phyloP scores from a whole-genome alignment of 2,797 vertebrate species.

The Channa striata region DNA sequence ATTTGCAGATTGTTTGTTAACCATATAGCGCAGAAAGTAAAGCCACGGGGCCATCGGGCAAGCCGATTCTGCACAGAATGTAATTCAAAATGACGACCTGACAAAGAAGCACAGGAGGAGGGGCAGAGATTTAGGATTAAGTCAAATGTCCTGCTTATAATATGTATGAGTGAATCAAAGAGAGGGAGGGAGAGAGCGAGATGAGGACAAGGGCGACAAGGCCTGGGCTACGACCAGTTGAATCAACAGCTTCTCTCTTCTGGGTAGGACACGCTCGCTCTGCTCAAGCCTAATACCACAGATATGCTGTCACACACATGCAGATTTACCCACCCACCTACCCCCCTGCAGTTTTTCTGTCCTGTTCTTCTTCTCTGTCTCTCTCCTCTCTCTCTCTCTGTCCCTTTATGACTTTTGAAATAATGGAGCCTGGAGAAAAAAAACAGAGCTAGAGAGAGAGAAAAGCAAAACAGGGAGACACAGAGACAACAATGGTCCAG shows the following conservation, averaged over 20 bases:
- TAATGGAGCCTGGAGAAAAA: constrained; percentile 44
- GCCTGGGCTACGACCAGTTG: constrained; percentile 56
- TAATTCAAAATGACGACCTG: constrained; percentile 34
- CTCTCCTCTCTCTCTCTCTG: constrained; percentile 19
- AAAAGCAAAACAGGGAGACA: background rate
- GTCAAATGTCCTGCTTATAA: constrained; percentile 47
- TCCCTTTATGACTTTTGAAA: constrained; percentile 51
- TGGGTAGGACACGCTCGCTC: constrained; percentile 64
- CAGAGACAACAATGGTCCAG: constrained; percentile 32
- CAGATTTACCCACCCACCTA: background rate
- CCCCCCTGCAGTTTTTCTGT: background rate
- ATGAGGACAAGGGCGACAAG: constrained; percentile 68
- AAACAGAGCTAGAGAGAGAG: constrained; percentile 1
- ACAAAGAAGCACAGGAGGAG: constrained; percentile 33
- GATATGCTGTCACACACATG: constrained; percentile 54
- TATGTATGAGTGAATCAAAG: constrained; percentile 38
- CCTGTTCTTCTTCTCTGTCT: background rate
- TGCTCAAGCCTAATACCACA: constrained; percentile 60
- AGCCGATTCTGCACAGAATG: constrained; percentile 30
- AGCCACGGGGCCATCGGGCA: background rate
- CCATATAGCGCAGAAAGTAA: too few relatives aligned
- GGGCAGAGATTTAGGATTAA: constrained; percentile 56
- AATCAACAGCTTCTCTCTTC: constrained; percentile 73
- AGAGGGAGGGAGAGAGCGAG: background rate
- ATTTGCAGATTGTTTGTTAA: too few relatives aligned